These are phyloP conservation scores for Meteorus sp. DNA, from an alignment of 1,140 invertebrate genomes.

Conservation along the genomic window DNA sequence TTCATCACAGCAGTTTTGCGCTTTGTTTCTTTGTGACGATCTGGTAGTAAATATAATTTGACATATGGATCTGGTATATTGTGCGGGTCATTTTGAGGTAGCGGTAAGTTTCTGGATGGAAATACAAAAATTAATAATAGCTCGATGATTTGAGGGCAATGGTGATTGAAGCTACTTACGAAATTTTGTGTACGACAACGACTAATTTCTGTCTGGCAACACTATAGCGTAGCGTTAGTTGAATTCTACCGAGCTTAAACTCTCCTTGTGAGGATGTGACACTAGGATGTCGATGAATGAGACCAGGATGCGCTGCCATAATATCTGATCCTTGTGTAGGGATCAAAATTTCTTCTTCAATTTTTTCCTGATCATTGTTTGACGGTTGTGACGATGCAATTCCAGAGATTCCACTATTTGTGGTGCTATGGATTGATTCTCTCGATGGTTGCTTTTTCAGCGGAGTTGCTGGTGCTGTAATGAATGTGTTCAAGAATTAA, in stretches of 20 bases:
- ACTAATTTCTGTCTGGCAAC: constrained; percentile 77
- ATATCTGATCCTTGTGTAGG: constrained; percentile 40
- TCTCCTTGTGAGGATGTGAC: constrained; percentile 67
- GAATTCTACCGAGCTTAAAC: constrained; percentile 75
- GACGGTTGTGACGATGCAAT: constrained; percentile 32
- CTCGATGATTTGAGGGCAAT: not conserved
- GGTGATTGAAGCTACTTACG: constrained; percentile 65
- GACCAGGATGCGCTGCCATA: constrained; percentile 35
- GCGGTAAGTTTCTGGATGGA: constrained; percentile 73
- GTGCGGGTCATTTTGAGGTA: constrained; percentile 73
- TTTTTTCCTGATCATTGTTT: constrained; percentile 32
- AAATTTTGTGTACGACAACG: constrained; percentile 84
- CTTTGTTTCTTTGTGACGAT: constrained; percentile 83
- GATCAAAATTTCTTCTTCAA: constrained; percentile 45
- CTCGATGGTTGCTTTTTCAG: constrained; percentile 51
- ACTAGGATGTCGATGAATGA: constrained; percentile 54
- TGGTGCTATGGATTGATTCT: constrained; percentile 51
- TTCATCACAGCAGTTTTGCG: constrained; percentile 86
- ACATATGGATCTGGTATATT: constrained; percentile 95
- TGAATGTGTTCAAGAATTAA: constrained; percentile 13
- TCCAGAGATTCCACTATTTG: constrained; percentile 37
- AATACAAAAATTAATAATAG: constrained; percentile 8
- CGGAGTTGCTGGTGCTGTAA: constrained; percentile 45
- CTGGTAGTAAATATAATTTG: constrained; percentile 88
- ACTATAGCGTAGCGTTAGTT: constrained; percentile 85